Conservation (phyloP, 2,797 vertebrate species). For the Sphenopsis melanotis region DNA sequence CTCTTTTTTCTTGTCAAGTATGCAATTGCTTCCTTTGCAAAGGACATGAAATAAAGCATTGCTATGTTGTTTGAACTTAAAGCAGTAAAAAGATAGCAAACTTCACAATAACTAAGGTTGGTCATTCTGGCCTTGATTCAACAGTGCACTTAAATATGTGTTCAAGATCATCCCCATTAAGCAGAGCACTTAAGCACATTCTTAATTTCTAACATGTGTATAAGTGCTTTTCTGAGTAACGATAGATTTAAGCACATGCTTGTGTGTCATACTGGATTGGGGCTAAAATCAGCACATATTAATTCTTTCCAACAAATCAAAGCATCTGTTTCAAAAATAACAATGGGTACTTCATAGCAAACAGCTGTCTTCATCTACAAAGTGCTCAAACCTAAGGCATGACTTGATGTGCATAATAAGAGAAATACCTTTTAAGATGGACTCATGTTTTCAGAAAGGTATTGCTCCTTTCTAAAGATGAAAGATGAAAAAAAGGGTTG, state of each 20-base stretch:
- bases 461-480: neutral
- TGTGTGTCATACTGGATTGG: conserved; percentile 50
- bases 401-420: neutral
- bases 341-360: conserved; percentile 56
- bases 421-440: neutral
- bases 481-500: neutral
- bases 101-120: conserved; percentile 20
- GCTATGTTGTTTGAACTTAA: conserved; percentile 37
- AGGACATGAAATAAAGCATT: conserved; percentile 44
- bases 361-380: conserved; percentile 42
- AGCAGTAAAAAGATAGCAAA: conserved; percentile 54
- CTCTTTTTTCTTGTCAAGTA: conserved; percentile 23
- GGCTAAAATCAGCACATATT: conserved; percentile 61
- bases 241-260: conserved; percentile 57
- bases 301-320: conserved; percentile 59
- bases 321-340: conserved; percentile 64
- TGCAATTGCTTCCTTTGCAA: conserved; percentile 15
- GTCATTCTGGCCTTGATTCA: conserved; percentile 47
- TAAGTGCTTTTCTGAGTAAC: conserved; percentile 7
- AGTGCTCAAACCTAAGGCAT: conserved; percentile 11
- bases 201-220: conserved; percentile 66
- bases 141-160: conserved; percentile 52
- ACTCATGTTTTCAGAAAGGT: neutral
- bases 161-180: conserved; percentile 54
- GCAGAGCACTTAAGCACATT: conserved; percentile 57